phyloP scores from a whole-genome alignment of 2,797 vertebrate species.

The Delichon dasypus region DNA sequence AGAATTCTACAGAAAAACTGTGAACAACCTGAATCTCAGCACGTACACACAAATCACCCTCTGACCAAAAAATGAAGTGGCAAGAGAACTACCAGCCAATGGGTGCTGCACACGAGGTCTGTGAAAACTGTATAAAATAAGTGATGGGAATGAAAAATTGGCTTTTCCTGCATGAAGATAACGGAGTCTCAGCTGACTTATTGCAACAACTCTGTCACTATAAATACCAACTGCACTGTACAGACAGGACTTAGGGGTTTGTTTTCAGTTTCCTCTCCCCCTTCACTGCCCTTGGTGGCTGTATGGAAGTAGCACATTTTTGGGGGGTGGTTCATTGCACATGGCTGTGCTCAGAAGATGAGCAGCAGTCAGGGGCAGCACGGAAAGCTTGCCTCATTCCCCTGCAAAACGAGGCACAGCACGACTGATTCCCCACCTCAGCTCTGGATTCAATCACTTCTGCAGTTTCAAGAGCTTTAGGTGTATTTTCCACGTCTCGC shows the following conservation, averaged over 20 bases:
- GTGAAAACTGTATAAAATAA: background rate
- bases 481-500: background rate
- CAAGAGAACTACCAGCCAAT: background rate
- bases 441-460: background rate
- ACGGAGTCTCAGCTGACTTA: background rate
- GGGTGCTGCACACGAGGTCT: background rate
- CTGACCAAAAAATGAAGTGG: background rate
- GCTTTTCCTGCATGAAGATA: background rate
- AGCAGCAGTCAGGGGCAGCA: background rate
- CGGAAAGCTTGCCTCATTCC: fast-evolving
- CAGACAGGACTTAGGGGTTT: background rate
- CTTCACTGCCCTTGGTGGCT: background rate
- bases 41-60: background rate
- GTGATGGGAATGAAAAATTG: background rate
- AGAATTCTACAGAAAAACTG: background rate
- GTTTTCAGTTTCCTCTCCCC: background rate
- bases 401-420: background rate
- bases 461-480: background rate
- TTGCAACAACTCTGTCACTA: background rate
- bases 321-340: background rate
- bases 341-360: fast-evolving
- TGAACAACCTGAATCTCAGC: background rate
- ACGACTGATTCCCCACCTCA: background rate
- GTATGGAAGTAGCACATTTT: background rate
- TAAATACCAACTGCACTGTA: background rate